A percentile compares a stretch with the other conserved stretches of the same genome.
Evolutionary conservation across 2,797 vertebrate genomes (phyloP).

Genomic region (Alexandromys oeconomus): DNA sequence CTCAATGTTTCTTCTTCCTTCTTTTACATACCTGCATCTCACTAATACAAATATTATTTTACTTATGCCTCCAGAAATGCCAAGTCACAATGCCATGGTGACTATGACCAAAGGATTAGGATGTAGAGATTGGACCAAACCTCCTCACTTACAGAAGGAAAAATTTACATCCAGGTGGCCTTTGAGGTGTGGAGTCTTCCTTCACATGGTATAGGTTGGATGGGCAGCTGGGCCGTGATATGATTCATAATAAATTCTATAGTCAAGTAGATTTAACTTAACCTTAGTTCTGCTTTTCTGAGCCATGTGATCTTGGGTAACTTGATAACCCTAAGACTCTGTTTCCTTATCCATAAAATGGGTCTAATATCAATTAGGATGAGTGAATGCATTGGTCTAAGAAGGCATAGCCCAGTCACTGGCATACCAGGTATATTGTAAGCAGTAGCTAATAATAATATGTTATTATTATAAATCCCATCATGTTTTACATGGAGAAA

Average conservation of each 20-base stretch:
- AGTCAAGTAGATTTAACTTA: neutral
- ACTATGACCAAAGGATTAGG: neutral
- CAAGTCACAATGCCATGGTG: neutral
- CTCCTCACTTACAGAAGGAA: neutral
- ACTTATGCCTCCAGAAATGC: neutral
- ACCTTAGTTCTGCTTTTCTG: neutral
- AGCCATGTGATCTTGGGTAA: neutral
- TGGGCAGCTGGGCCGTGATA: neutral
- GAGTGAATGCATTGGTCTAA: neutral
- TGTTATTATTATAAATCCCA: neutral
- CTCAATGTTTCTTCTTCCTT: neutral
- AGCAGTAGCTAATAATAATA: neutral
- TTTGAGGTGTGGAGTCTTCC: neutral
- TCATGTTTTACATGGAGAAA: neutral
- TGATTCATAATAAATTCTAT: neutral
- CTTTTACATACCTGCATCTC: neutral
- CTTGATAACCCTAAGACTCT: neutral
- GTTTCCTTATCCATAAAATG: constrained; percentile 47
- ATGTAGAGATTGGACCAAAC: neutral
- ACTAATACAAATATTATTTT: neutral
- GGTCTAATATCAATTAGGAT: neutral
- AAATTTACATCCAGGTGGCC: neutral
- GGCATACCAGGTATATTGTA: neutral
- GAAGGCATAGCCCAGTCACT: neutral
- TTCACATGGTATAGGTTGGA: neutral